Conservation (phyloP, 2,113 vertebrate species). For the Quiscalus mexicanus region DNA sequence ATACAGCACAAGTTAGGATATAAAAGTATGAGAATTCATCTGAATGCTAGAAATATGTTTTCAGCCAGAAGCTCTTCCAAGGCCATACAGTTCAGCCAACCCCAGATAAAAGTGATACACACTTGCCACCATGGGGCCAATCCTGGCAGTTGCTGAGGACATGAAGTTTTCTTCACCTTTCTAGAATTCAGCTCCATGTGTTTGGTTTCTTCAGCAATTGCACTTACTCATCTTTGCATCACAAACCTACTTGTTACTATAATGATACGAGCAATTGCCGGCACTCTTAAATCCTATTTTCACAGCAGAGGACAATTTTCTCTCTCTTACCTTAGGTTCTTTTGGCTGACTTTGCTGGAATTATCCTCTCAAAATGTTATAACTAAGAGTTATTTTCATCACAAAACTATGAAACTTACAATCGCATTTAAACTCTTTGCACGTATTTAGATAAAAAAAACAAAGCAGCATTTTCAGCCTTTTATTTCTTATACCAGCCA, state of each 20-base stretch:
- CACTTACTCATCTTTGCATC: neutral
- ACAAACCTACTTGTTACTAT: neutral
- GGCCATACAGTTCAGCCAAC: neutral
- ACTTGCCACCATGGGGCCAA: neutral
- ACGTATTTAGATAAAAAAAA: accelerated
- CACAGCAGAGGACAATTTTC: neutral
- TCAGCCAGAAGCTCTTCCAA: neutral
- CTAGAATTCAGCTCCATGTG: neutral
- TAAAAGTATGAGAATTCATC: neutral
- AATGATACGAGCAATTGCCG: neutral
- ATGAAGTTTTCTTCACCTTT: neutral
- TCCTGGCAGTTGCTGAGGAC: neutral
- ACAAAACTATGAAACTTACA: neutral
- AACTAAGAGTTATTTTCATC: neutral
- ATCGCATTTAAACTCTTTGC: neutral
- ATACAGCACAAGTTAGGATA: neutral
- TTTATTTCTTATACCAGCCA: neutral
- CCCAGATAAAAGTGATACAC: neutral
- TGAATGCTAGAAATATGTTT: neutral
- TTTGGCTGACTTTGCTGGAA: neutral
- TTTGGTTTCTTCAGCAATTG: neutral
- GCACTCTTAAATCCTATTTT: neutral
- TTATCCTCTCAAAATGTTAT: neutral
- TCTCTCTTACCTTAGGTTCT: neutral
- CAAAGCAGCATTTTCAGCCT: neutral